Conservation (phyloP, 2,797 vertebrate genomes). For the Orestias chungarensis region DNA sequence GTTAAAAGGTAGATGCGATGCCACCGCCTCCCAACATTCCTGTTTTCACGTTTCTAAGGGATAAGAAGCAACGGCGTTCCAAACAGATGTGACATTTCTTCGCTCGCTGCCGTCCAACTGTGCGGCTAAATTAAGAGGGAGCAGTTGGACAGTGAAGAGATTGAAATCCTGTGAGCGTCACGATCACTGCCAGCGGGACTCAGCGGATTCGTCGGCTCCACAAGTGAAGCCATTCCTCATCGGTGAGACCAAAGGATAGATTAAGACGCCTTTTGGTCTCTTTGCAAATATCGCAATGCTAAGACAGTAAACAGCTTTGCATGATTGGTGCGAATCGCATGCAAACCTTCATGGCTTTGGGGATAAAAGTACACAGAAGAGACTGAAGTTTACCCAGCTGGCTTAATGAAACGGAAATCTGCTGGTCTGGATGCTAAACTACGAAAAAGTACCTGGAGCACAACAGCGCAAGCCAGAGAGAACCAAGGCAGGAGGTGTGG, state of each 20-base stretch:
- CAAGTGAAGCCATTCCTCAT: conserved; percentile 62
- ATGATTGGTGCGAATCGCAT: conserved; percentile 3
- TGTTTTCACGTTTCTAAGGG: no score
- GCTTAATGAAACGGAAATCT: conserved; percentile 20
- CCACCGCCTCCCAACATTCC: no score
- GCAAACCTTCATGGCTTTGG: not conserved
- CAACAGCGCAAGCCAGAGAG: conserved; percentile 13
- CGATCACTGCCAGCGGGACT: conserved; percentile 43
- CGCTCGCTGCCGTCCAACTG: conserved; percentile 7
- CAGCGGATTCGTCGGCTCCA: conserved; percentile 48
- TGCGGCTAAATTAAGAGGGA: conserved; percentile 54
- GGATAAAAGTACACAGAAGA: not conserved
- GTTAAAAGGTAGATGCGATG: not conserved
- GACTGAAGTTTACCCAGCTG: conserved; percentile 7
- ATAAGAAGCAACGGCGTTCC: conserved; percentile 58
- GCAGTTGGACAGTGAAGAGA: conserved; percentile 1
- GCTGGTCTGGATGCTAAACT: conserved; percentile 15
- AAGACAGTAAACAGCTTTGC: conserved; percentile 6
- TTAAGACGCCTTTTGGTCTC: conserved; percentile 53
- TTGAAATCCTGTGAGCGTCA: conserved; percentile 35
- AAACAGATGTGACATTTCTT: conserved; percentile 58
- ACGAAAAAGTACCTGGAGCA: conserved; percentile 18
- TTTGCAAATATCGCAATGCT: conserved; percentile 38
- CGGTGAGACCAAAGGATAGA: conserved; percentile 52
- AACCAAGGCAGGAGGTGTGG: conserved; percentile 14